Percentiles rank a stretch among this genome's conserved stretches.
These are phyloP conservation scores for Enteromius paludinosus DNA, from an alignment of 2,797 vertebrate species.

Conservation along the genomic window DNA sequence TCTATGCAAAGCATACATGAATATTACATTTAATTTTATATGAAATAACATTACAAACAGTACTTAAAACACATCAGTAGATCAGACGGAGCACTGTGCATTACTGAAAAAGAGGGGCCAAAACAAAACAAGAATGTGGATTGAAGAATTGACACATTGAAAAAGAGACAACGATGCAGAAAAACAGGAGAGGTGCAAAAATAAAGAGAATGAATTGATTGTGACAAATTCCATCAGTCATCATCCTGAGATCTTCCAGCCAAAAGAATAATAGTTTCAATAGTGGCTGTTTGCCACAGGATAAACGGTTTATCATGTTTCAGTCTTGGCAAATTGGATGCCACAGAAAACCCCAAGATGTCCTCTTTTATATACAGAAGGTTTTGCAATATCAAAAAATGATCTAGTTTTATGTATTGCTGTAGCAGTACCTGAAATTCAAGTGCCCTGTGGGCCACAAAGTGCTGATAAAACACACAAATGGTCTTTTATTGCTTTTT, in stretches of 20 bases:
- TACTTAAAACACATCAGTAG: neutral
- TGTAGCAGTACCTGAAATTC: neutral
- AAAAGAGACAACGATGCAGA: slow-evolving; percentile 2
- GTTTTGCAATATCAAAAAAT: slow-evolving; percentile 4
- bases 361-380: slow-evolving; percentile 7
- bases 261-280: neutral
- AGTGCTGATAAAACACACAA: slow-evolving; percentile 3
- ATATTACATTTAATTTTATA: neutral
- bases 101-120: neutral
- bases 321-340: slow-evolving; percentile 1
- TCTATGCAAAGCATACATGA: neutral
- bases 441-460: neutral
- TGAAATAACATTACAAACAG: neutral
- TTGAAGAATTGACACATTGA: neutral
- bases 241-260: slow-evolving; percentile 17
- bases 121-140: neutral
- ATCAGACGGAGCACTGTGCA: neutral
- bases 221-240: slow-evolving; percentile 3
- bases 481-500: slow-evolving; percentile 18
- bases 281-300: neutral
- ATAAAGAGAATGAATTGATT: neutral
- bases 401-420: neutral
- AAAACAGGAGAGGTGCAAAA: neutral
- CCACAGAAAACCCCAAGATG: slow-evolving; percentile 3
- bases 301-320: slow-evolving; percentile 3